Percentiles rank a stretch among this genome's conserved stretches.
Evolutionary conservation across 2,888 invertebrate genomes (phyloP).

Genomic region (Nymphalis c-album): DNA sequence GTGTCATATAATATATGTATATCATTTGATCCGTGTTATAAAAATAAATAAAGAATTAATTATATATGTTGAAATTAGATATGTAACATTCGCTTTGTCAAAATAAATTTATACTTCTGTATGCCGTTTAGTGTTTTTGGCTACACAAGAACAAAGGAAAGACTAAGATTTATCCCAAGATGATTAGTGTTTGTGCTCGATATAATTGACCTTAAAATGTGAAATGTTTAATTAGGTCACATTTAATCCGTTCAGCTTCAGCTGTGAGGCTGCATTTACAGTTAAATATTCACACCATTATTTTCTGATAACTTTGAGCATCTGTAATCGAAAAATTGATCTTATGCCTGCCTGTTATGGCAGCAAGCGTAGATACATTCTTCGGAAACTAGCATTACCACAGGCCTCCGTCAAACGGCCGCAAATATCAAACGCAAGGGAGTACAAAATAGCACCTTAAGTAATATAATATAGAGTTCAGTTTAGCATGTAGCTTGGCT

Average conservation of each 20-base stretch:
- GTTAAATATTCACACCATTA: conserved; percentile 3
- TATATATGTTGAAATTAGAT: too few species aligned
- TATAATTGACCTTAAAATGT: neutral
- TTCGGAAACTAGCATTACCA: conserved; percentile 21
- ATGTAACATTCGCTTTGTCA: too few species aligned
- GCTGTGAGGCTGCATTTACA: conserved; percentile 25
- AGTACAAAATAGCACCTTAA: neutral
- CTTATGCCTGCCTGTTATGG: neutral
- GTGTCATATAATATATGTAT: too few species aligned
- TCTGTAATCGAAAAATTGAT: neutral
- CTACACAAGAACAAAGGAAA: too few species aligned
- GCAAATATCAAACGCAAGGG: neutral
- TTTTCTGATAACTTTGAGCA: neutral
- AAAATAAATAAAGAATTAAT: neutral
- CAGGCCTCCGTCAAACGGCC: neutral
- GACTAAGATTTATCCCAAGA: too few species aligned
- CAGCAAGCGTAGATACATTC: conserved; percentile 13
- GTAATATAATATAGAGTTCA: neutral
- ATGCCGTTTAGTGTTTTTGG: too few species aligned
- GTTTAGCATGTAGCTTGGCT: neutral
- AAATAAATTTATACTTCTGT: too few species aligned
- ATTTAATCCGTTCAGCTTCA: conserved; percentile 27
- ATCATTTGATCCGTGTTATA: neutral
- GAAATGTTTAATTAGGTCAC: conserved; percentile 30
- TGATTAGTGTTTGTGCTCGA: neutral